These are phyloP conservation scores for Tridacna crocea DNA, from an alignment of 2,888 invertebrate species.

Conservation along the genomic window DNA sequence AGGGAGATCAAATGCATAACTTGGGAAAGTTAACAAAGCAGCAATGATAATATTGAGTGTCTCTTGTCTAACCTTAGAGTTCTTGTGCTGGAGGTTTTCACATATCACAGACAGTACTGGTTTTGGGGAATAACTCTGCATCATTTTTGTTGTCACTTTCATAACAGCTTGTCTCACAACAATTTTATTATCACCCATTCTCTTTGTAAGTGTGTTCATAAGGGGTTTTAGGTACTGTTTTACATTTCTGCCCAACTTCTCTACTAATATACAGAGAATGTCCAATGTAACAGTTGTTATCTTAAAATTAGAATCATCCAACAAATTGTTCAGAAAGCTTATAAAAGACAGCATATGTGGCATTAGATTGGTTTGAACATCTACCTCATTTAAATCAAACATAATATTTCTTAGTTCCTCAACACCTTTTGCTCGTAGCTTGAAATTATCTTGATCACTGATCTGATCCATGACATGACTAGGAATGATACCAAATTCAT, in stretches of 20 bases:
- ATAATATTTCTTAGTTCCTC: slow-evolving; percentile 87
- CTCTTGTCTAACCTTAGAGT: slow-evolving; percentile 89
- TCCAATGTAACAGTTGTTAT: slow-evolving; percentile 85
- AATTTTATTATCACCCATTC: slow-evolving; percentile 85
- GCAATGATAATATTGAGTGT: slow-evolving; percentile 91
- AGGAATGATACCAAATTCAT: slow-evolving; percentile 84
- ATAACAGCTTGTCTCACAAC: slow-evolving; percentile 85
- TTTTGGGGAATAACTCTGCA: slow-evolving; percentile 86
- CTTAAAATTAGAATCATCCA: slow-evolving; percentile 88
- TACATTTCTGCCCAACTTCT: slow-evolving; percentile 83
- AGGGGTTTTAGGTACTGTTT: slow-evolving; percentile 85
- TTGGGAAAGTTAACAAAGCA: slow-evolving; percentile 91
- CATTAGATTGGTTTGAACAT: slow-evolving; percentile 84
- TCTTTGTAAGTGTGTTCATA: slow-evolving; percentile 84
- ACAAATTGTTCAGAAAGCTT: slow-evolving; percentile 86
- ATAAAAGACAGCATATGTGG: slow-evolving; percentile 88
- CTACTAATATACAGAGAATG: slow-evolving; percentile 84
- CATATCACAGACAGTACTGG: slow-evolving; percentile 86
- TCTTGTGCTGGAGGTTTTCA: slow-evolving; percentile 85
- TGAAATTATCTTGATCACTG: slow-evolving; percentile 87
- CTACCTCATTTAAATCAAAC: slow-evolving; percentile 74
- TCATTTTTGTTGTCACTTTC: slow-evolving; percentile 85
- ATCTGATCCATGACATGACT: slow-evolving; percentile 83
- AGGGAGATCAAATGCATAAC: slow-evolving; percentile 89
- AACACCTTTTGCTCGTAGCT: slow-evolving; percentile 86